A percentile compares a stretch with the other conserved stretches of the same genome.
These are phyloP conservation scores for Podarcis raffonei DNA, from an alignment of 2,113 vertebrate genomes.

Conservation along the genomic window DNA sequence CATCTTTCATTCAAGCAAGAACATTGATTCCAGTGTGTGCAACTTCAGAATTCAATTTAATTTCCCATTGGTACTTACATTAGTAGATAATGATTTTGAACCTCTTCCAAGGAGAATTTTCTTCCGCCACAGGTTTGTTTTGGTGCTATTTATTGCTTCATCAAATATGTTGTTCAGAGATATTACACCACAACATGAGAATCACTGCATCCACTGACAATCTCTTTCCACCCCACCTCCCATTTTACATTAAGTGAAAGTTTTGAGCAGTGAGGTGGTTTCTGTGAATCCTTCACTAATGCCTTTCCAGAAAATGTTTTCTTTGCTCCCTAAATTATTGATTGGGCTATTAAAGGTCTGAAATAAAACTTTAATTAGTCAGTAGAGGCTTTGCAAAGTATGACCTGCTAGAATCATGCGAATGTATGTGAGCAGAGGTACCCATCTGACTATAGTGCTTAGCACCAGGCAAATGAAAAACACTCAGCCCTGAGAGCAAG, in stretches of 20 bases:
- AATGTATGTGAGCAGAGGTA: conserved; percentile 53
- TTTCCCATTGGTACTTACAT: conserved; percentile 25
- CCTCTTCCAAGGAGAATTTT: conserved; percentile 62
- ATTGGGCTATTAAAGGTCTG: conserved; percentile 73
- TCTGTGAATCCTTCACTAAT: conserved; percentile 70
- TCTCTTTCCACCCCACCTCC: background rate
- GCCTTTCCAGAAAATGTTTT: conserved; percentile 80
- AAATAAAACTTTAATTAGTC: conserved; percentile 76
- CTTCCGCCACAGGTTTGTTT: conserved; percentile 59
- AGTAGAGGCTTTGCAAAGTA: conserved; percentile 67
- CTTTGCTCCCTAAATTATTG: conserved; percentile 78
- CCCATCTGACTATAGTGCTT: conserved; percentile 47
- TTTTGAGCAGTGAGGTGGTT: conserved; percentile 46
- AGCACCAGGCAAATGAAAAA: conserved; percentile 28
- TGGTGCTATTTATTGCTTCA: conserved; percentile 61
- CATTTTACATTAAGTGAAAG: conserved; percentile 50
- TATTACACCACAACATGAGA: conserved; percentile 10
- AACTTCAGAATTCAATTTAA: conserved; percentile 51
- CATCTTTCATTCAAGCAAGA: background rate
- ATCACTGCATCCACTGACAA: background rate
- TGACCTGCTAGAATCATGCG: conserved; percentile 58
- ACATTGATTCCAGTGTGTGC: conserved; percentile 32
- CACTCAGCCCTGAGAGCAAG: background rate
- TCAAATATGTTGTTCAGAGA: conserved; percentile 54
- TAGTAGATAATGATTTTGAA: conserved; percentile 64